These are phyloP conservation scores for Tribolium madens DNA, from an alignment of 1,140 invertebrate genomes.

Conservation along the genomic window DNA sequence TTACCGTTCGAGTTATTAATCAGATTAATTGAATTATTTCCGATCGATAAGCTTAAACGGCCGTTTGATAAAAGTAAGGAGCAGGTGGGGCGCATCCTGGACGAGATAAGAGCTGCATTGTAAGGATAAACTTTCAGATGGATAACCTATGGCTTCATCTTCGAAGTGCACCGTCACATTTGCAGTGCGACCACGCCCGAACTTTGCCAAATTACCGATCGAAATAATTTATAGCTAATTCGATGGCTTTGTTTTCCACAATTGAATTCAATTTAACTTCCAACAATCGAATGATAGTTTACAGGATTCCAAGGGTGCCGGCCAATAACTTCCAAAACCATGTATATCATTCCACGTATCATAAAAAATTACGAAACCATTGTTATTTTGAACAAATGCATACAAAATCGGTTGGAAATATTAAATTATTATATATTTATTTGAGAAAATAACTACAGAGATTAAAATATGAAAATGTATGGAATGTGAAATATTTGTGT, in stretches of 20 bases:
- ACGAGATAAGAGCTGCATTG: conserved; percentile 38
- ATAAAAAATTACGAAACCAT: too few relatives aligned
- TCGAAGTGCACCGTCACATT: conserved; percentile 49
- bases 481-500: too few relatives aligned
- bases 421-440: too few relatives aligned
- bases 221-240: conserved; percentile 34
- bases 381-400: too few relatives aligned
- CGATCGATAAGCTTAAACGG: conserved; percentile 49
- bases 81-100: conserved; percentile 43
- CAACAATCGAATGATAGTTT: conserved; percentile 19
- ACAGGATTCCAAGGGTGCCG: background rate
- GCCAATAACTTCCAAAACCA: background rate
- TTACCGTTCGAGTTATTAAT: conserved; percentile 51
- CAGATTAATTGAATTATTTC: conserved; percentile 56
- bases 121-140: conserved; percentile 9
- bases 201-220: conserved; percentile 37
- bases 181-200: conserved; percentile 41
- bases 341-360: too few relatives aligned
- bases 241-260: conserved; percentile 27
- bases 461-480: too few relatives aligned
- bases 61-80: conserved; percentile 44
- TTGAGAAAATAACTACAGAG: too few relatives aligned
- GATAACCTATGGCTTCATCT: conserved; percentile 48
- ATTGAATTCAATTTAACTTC: conserved; percentile 34
- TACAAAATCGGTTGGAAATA: too few relatives aligned